Evolutionary conservation across 2,797 vertebrate species (phyloP).

Genomic region (Hydrophis major): DNA sequence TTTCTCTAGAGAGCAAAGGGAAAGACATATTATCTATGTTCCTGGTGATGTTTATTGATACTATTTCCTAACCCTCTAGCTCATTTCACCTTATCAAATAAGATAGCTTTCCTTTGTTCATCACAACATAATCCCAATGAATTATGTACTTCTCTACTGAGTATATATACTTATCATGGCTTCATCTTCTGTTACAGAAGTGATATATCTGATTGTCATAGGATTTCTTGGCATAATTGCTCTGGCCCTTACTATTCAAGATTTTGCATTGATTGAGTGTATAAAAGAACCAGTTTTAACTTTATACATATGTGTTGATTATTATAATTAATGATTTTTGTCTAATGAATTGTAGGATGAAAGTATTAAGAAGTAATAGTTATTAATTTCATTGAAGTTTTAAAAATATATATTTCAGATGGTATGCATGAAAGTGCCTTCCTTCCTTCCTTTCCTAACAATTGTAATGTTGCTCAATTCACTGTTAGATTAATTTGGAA

Average conservation of each 20-base stretch:
- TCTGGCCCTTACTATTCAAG: not conserved
- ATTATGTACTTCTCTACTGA: not conserved
- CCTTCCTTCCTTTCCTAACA: not conserved
- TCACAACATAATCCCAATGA: not conserved
- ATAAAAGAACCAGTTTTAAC: not conserved
- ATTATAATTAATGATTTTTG: not conserved
- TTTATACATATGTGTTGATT: not conserved
- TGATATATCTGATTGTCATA: not conserved
- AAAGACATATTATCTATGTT: not conserved
- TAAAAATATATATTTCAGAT: not conserved
- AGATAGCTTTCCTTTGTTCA: not conserved
- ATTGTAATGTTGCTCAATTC: not conserved
- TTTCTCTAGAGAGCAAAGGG: not conserved
- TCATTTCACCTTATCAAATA: not conserved
- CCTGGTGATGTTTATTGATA: not conserved
- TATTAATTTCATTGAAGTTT: not conserved
- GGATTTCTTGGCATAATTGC: not conserved
- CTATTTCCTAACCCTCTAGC: not conserved
- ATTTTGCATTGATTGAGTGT: not conserved
- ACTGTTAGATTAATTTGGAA: not conserved
- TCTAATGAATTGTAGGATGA: not conserved
- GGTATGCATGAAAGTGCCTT: not conserved
- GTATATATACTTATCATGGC: not conserved
- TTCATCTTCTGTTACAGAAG: not conserved
- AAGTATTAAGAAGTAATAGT: not conserved